Base-by-base conservation (phyloP, 2,888 invertebrate species). In the Tachystola acroxantha region DNA sequence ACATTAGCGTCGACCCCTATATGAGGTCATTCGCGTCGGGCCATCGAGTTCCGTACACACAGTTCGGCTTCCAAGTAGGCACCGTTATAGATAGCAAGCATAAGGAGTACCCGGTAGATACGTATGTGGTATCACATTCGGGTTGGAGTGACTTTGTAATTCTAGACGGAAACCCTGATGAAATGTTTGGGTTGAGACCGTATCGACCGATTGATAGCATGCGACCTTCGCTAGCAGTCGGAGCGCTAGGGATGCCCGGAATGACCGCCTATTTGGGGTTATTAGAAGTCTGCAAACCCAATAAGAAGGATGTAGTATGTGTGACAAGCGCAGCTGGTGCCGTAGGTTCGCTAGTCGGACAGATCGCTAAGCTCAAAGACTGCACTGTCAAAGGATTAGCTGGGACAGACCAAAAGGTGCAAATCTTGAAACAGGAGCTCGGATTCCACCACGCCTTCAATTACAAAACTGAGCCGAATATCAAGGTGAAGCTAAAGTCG, bases 241-340 rank as follows among this genome's bases (percentile, higher is more conserved):
- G 92, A 36, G 74, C 85, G 19, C 61, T 91, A 28, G 91, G 91
- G 59, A 91, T 90, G 89, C 89, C 91, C 19, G 91, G 91, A 11
- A 57, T 64, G 36, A 58, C 65, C 4, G 65, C 63, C n/a, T 68
- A 64, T 48, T 50, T 58, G 14, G 55, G 57, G 0, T 34, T 67
- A 9, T 46, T 89, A 36, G 90, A 92, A 46, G 63, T 92, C 32
- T 92, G 92, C 55, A 68, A 89, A 35, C 91, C 92, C 7, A 89
- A 90, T 62, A 51, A 79, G 3, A 91, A 91, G 0, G 92, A 93
- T 52, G 88, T 89, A 0, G 85, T 93, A 1, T 89, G 92, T 10
- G 88, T 93, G 9, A 90, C 88, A 20, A 89, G 90, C 13, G 93
- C 92, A 7, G 92, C 91, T 2, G 93, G 93, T 10, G 91, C 92